phyloP scores from a whole-genome alignment of 2,797 vertebrate genomes.

The Myotis myotis region DNA sequence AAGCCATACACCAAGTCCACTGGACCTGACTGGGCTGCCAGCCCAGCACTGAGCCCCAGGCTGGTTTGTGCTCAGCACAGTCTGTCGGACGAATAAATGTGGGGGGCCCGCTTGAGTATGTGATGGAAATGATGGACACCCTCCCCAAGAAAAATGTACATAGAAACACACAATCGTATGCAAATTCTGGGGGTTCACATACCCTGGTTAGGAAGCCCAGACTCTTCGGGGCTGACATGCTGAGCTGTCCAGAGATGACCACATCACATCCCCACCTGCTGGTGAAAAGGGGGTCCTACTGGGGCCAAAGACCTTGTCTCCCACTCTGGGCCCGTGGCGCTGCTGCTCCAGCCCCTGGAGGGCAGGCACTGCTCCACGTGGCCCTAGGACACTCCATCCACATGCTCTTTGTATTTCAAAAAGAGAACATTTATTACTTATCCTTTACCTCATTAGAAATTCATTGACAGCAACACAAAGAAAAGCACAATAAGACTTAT shows the following conservation, averaged over 20 bases:
- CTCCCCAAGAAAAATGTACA: neutral
- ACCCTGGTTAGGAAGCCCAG: too few species aligned
- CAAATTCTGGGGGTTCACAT: neutral
- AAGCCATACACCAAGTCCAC: neutral
- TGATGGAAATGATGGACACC: neutral
- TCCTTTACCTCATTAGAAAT: conserved; percentile 10
- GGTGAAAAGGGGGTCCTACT: neutral
- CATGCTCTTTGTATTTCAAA: neutral
- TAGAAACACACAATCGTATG: rapidly evolving
- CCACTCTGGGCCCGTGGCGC: neutral
- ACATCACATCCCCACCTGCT: neutral
- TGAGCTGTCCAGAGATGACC: neutral
- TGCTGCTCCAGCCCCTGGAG: neutral
- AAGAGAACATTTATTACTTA: conserved; percentile 56
- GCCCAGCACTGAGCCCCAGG: neutral
- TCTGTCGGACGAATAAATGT: neutral
- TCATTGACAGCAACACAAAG: conserved; percentile 34
- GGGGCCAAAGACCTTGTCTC: neutral
- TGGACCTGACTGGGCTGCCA: neutral
- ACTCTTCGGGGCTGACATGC: neutral
- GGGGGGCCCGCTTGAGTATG: neutral
- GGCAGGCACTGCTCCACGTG: neutral
- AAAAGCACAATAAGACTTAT: neutral
- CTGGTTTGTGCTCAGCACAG: too few species aligned
- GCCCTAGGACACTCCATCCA: neutral